Evolutionary conservation across 2,113 vertebrate genomes (phyloP).

Genomic region (Phoenicopterus ruber): DNA sequence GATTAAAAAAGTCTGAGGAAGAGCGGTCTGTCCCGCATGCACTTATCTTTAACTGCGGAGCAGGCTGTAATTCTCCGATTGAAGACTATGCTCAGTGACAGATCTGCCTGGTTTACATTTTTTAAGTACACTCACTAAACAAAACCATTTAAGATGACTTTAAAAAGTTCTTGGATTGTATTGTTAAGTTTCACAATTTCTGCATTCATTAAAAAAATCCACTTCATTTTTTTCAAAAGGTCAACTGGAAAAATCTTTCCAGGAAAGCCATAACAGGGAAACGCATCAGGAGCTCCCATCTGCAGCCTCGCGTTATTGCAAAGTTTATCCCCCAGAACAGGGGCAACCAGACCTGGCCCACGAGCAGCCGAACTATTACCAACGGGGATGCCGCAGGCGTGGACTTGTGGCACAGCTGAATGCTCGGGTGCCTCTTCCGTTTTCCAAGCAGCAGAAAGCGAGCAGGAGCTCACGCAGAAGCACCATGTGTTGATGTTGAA

Average conservation of each 20-base stretch:
- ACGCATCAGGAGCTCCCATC: neutral
- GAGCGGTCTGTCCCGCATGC: neutral
- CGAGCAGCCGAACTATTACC: neutral
- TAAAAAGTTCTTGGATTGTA: neutral
- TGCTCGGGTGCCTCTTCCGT: neutral
- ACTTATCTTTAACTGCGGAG: neutral
- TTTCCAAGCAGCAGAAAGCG: rapidly evolving
- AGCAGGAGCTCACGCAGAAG: neutral
- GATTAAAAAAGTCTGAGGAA: neutral
- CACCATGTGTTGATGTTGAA: rapidly evolving
- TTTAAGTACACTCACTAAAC: neutral
- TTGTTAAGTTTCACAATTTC: neutral
- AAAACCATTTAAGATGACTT: neutral
- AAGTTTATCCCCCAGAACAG: neutral
- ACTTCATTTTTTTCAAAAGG: neutral
- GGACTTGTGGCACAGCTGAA: rapidly evolving
- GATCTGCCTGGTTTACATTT: neutral
- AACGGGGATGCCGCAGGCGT: rapidly evolving
- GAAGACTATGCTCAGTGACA: neutral
- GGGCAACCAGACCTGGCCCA: neutral
- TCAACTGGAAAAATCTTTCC: constrained; percentile 20
- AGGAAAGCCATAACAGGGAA: neutral
- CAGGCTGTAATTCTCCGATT: neutral
- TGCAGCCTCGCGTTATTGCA: too few species aligned
- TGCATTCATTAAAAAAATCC: neutral